Conservation (phyloP, 2,888 invertebrate species). For the Gandaritis pyraliata region DNA sequence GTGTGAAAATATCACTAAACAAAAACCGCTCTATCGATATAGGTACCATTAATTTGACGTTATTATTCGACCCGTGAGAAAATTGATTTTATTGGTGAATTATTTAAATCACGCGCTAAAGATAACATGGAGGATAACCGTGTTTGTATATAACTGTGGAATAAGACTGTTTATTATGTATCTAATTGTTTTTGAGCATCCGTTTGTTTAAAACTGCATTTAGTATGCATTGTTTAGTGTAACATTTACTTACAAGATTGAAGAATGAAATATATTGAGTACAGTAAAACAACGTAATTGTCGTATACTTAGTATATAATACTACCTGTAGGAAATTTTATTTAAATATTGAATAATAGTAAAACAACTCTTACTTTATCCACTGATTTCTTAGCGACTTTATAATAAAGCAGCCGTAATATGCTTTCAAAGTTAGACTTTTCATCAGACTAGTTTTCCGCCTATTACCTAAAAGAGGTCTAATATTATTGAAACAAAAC, state of each 20-base stretch:
- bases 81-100: slow-evolving; percentile 39
- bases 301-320: no score
- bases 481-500: slow-evolving; percentile 19
- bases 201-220: slow-evolving; percentile 5
- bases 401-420: no score
- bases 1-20: slow-evolving; percentile 37
- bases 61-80: slow-evolving; percentile 36
- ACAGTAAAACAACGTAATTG: not conserved
- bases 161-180: slow-evolving; percentile 10
- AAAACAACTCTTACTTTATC: no score
- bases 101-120: slow-evolving; percentile 35
- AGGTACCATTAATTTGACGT: slow-evolving; percentile 36
- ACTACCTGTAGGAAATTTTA: no score
- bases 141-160: slow-evolving; percentile 23
- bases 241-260: no score
- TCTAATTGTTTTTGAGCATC: slow-evolving; percentile 13
- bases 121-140: slow-evolving; percentile 37
- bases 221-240: not conserved
- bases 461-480: no score
- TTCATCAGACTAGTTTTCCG: no score
- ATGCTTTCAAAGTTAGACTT: no score
- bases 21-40: slow-evolving; percentile 27
- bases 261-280: no score
- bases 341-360: no score
- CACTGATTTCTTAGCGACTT: no score